Conservation (phyloP, 1,140 invertebrate species). For the Drosophila mojavensis region DNA sequence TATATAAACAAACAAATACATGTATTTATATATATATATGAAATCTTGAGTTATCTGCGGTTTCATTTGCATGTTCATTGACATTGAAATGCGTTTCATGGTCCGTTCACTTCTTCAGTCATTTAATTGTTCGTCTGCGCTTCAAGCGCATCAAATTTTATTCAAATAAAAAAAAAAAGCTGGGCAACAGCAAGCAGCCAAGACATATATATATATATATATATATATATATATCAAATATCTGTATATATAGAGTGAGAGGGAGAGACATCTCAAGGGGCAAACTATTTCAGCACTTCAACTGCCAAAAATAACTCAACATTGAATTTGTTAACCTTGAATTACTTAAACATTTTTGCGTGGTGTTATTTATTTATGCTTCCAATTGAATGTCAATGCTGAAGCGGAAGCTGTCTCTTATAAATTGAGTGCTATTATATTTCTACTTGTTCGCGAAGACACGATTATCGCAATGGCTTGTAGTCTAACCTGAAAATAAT, state of each 20-base stretch:
- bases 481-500: neutral
- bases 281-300: constrained; percentile 15
- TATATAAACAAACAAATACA: constrained; percentile 9
- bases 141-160: constrained; percentile 52
- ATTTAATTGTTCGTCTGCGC: constrained; percentile 53
- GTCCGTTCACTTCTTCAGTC: constrained; percentile 71
- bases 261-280: constrained; percentile 20
- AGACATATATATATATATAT: constrained; percentile 1
- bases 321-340: constrained; percentile 48
- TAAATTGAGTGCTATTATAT: constrained; percentile 19
- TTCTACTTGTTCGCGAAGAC: constrained; percentile 1
- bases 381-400: constrained; percentile 63
- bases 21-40: neutral
- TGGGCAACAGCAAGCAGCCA: neutral
- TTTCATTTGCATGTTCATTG: constrained; percentile 68
- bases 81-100: constrained; percentile 79
- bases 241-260: neutral
- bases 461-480: neutral
- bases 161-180: constrained; percentile 42
- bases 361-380: constrained; percentile 48
- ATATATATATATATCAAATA: constrained; percentile 7
- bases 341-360: constrained; percentile 44
- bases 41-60: constrained; percentile 27
- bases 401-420: constrained; percentile 57
- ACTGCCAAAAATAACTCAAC: constrained; percentile 39